Base-by-base conservation (phyloP, 2,113 vertebrate genomes). In the Otocyon megalotis region DNA sequence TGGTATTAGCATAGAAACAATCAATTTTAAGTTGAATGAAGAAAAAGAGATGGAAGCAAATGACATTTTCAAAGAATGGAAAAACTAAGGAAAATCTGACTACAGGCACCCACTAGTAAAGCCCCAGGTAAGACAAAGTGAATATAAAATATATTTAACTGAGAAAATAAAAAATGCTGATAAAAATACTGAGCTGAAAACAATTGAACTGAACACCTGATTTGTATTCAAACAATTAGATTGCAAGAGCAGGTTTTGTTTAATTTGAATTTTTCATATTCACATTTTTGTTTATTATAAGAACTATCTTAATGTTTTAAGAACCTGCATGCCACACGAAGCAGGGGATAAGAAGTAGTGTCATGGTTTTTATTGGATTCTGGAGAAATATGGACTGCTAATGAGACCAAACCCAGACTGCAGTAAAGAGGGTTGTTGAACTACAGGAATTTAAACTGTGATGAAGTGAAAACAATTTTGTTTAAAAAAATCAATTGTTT, bases 1-100 rank as follows among this genome's bases (percentile, higher is more conserved):
- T 93, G 30, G 1, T 50, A 74, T 93, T 89, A 91, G 53, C 74
- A 79, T 80, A 92, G 35, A 84, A 94, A 91, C 53, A 93, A 90
- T 37, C 56, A 54, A 92, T 88, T 96, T 94, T 87, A 92, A 87
- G 62, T 63, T 92, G 28, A 92, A 14, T 58, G 20, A 37, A 2
- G 12, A 28, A 37, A 53, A 90, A 1, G 22, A 80, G 84, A 77
- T 93, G 22, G 37, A 86, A 87, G 32, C 76, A 94, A 96, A 83
- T 88, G 60, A 67, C 35, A 43, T 95, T 88, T 91, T 67, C 37
- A 74, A 85, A 92, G 4, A 76, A 86, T 60, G 17, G 84, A 92
- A 93, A 9, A 7, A 69, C 15, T 35, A 15, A 91, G 77, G 20
- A 69, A 16, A 93, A 43, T 5, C 5, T 92, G 6, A 26, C 12